Evolutionary conservation across 1,140 invertebrate species (phyloP).

Genomic region (Drosophila aff.): DNA sequence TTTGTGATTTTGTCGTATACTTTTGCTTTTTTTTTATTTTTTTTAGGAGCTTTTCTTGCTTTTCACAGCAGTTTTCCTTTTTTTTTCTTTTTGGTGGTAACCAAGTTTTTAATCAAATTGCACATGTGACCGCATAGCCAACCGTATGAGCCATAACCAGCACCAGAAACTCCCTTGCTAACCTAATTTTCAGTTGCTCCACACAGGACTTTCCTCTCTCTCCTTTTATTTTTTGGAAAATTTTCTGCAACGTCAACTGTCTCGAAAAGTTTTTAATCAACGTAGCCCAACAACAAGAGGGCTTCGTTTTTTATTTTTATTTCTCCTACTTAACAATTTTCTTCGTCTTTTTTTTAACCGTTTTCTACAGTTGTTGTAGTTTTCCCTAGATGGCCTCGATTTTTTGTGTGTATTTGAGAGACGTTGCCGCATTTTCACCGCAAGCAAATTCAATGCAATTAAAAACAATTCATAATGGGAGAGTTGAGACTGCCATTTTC

Average conservation of each 20-base stretch:
- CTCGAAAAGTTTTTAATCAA: slow-evolving; percentile 80
- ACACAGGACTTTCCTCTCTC: slow-evolving; percentile 15
- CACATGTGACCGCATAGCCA: slow-evolving; percentile 58
- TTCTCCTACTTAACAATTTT: slow-evolving; percentile 59
- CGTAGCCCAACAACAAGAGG: slow-evolving; percentile 32
- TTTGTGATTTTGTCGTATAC: slow-evolving; percentile 31
- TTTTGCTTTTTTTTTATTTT: background rate
- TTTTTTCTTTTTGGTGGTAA: slow-evolving; percentile 18
- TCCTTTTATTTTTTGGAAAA: slow-evolving; percentile 14
- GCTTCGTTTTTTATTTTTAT: slow-evolving; percentile 33
- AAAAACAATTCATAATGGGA: slow-evolving; percentile 78
- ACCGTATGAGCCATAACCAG: slow-evolving; percentile 25
- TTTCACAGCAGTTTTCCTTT: background rate
- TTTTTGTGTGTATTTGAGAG: slow-evolving; percentile 43
- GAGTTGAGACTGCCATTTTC: slow-evolving; percentile 13
- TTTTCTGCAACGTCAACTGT: slow-evolving; percentile 74
- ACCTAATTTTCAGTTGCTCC: slow-evolving; percentile 68
- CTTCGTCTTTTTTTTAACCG: slow-evolving; percentile 5
- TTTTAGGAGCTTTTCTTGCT: background rate
- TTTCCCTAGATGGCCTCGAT: slow-evolving; percentile 52
- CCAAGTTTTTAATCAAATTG: slow-evolving; percentile 76
- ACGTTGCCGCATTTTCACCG: slow-evolving; percentile 53
- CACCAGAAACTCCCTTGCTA: slow-evolving; percentile 49
- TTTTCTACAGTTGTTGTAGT: slow-evolving; percentile 17
- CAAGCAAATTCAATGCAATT: slow-evolving; percentile 74